Percentiles rank a stretch among this genome's conserved stretches.
These are phyloP conservation scores for Acanthopagrus latus DNA, from an alignment of 2,797 vertebrate species.

Conservation along the genomic window DNA sequence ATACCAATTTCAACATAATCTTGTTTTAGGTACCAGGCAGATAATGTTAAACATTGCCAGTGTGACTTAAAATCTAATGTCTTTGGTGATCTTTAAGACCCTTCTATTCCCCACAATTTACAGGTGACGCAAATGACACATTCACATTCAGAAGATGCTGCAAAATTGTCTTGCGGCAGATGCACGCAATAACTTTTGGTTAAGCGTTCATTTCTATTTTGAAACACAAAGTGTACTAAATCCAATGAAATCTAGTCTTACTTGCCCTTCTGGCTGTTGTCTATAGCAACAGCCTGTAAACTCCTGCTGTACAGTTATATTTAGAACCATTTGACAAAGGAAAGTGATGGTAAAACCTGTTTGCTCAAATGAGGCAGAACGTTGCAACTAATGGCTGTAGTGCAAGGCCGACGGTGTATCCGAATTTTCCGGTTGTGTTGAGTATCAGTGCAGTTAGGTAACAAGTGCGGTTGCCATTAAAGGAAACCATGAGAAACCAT, in stretches of 20 bases:
- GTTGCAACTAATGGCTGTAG: conserved; percentile 16
- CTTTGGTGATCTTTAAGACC: neutral
- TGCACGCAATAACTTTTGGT: neutral
- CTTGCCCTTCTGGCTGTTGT: neutral
- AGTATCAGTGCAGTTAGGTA: conserved; percentile 6
- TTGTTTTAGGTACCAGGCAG: neutral
- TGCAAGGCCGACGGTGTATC: neutral
- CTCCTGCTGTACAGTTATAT: neutral
- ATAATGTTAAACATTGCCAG: neutral
- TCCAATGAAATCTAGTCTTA: neutral
- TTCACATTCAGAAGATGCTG: neutral
- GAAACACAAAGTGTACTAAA: neutral
- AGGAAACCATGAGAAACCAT: neutral
- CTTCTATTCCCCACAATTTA: neutral
- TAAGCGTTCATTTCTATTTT: neutral
- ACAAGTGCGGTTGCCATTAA: neutral
- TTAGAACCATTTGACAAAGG: conserved; percentile 18
- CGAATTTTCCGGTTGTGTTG: conserved; percentile 10
- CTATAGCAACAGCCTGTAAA: conserved; percentile 36
- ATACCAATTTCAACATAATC: too few species aligned
- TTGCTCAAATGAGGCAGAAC: conserved; percentile 54
- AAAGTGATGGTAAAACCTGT: neutral
- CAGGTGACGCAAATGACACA: neutral
- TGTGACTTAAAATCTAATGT: neutral
- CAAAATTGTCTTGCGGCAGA: neutral